Base-by-base conservation (phyloP, 2,113 vertebrate species). In the Chrysemys picta region DNA sequence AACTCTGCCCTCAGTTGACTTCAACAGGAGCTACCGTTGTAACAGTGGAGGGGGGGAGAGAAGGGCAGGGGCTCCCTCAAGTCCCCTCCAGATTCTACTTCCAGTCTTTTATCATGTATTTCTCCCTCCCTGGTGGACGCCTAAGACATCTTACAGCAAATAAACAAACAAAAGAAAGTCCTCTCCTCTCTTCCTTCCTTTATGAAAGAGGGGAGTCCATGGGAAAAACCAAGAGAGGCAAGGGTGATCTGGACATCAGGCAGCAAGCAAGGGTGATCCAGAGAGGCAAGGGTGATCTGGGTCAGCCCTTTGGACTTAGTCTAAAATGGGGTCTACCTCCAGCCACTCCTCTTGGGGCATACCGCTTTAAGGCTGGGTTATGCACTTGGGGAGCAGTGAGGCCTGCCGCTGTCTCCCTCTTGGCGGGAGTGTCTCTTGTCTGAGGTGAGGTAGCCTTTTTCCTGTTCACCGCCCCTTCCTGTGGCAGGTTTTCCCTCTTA, bases 21-120 rank as follows among this genome's bases (percentile, higher is more conserved):
- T 93, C 0, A 0, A 47, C 6, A 9, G 57, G n/a, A 79, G 10
- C 25, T 76, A 76, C 11, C 13, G 24, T 76, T 54, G 65, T 69
- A 69, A 38, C 65, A 10, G 35, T 16, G 14, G 16, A 69, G 31
- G 1, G 65, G 8, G 27, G 27, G 57, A 62, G 57, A 13, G 27
- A 12, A 59, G 57, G 57, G 6, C 31, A 31, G 35, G 17, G 35
- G 31, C 7, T n/a, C 35, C 8, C 35, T n/a, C 31, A n/a, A 19
- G 31, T 69, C 35, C 35, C n/a, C n/a, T 38, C 17, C 19, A 72
- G 35, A 38, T n/a, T n/a, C 19, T 19, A 10, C 65, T 38, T 72
- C 35, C 35, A n/a, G 35, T 72, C n/a, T 4, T 69, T 21, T 69
- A n/a, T 69, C 35, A 38, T 72, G n/a, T 21, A 17, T 22, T 38